These are phyloP conservation scores for Rhadina sibilatrix DNA, from an alignment of 2,113 vertebrate genomes.

Conservation along the genomic window DNA sequence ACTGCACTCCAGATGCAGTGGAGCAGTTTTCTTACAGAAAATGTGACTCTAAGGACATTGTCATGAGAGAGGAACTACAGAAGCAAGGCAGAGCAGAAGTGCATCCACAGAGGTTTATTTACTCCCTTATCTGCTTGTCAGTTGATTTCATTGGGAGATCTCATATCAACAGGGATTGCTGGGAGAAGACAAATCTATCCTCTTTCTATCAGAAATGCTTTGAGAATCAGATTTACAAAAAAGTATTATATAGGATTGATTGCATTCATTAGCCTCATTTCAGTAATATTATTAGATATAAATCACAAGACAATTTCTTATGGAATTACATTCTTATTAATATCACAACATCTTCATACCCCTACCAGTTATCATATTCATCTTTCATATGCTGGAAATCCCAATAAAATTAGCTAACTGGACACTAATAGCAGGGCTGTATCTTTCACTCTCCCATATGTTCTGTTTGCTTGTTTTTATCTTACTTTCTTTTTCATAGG, in stretches of 20 bases:
- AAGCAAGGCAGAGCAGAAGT: not conserved
- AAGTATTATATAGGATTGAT: not conserved
- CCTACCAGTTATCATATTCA: not conserved
- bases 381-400: not conserved
- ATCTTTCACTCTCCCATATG: not conserved
- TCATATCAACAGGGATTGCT: not conserved
- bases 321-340: conserved; percentile 23
- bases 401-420: not conserved
- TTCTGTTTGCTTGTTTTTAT: not conserved
- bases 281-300: conserved; percentile 44
- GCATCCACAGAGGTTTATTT: not conserved
- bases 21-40: not conserved
- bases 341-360: not conserved
- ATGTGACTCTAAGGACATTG: not conserved
- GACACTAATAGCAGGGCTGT: not conserved
- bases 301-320: conserved; percentile 32
- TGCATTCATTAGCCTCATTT: conserved; percentile 47
- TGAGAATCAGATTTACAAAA: conserved; percentile 7
- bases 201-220: conserved; percentile 13
- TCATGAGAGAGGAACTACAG: not conserved
- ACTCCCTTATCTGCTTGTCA: not conserved
- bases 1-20: not conserved
- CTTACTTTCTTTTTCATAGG: not conserved
- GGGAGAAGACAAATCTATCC: not conserved
- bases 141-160: not conserved